These are phyloP conservation scores for Synanthedon myopaeformis DNA, from an alignment of 2,888 invertebrate species.

Conservation along the genomic window DNA sequence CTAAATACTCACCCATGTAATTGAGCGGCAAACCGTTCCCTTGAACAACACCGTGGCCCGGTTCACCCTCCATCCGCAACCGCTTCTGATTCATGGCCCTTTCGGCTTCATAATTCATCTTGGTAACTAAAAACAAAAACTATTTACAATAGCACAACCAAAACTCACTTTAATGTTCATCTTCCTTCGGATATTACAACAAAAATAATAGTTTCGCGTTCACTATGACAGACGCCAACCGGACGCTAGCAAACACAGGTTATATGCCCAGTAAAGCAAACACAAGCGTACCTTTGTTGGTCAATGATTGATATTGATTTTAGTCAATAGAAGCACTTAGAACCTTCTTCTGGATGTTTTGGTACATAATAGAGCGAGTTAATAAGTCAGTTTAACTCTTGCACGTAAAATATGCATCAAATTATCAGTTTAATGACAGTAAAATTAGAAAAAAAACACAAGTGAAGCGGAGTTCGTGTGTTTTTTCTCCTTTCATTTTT, in stretches of 20 bases:
- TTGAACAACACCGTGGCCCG: constrained; percentile 65
- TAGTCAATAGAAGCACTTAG: constrained; percentile 61
- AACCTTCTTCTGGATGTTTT: constrained; percentile 48
- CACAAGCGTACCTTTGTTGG: constrained; percentile 72
- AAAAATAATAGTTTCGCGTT: constrained; percentile 31
- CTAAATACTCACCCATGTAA: constrained; percentile 51
- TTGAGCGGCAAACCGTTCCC: constrained; percentile 66
- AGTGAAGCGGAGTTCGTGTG: constrained; percentile 62
- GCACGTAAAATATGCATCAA: constrained; percentile 66
- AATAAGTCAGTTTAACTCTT: constrained; percentile 61
- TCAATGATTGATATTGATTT: constrained; percentile 70
- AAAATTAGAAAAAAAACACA: constrained; percentile 69
- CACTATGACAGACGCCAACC: constrained; percentile 68
- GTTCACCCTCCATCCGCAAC: constrained; percentile 66
- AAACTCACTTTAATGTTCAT: constrained; percentile 26
- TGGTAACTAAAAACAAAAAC: constrained; percentile 60
- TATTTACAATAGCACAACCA: constrained; percentile 24
- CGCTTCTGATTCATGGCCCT: constrained; percentile 68
- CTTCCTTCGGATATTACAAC: constrained; percentile 23
- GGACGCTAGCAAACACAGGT: constrained; percentile 69
- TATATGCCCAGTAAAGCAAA: constrained; percentile 62
- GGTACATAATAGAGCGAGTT: constrained; percentile 61
- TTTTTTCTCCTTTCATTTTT: constrained; percentile 48
- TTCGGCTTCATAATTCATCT: constrained; percentile 68
- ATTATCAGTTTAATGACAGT: constrained; percentile 66